phyloP scores from a whole-genome alignment of 2,113 vertebrate genomes.

The Chitala chitala region DNA sequence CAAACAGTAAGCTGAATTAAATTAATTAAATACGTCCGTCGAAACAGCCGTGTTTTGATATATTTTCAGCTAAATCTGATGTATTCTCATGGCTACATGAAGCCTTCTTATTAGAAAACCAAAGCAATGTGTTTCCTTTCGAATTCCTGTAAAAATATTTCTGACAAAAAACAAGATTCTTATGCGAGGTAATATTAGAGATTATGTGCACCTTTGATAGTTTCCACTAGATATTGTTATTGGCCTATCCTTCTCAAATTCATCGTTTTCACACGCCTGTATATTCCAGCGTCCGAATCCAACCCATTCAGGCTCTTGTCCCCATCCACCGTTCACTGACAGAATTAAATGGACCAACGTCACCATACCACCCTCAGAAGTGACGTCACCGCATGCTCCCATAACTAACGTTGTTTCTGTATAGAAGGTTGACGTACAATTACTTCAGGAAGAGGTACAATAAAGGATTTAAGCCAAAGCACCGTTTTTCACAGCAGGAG shows the following conservation, averaged over 20 bases:
- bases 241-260: constrained; percentile 27
- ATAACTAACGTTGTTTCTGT: constrained; percentile 58
- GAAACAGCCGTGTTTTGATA: constrained; percentile 32
- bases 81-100: constrained; percentile 35
- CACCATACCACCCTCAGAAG: constrained; percentile 67
- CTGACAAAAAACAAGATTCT: constrained; percentile 16
- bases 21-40: constrained; percentile 21
- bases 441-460: constrained; percentile 24
- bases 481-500: neutral
- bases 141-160: constrained; percentile 8
- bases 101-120: constrained; percentile 17
- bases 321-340: constrained; percentile 59
- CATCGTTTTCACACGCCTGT: constrained; percentile 35
- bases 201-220: constrained; percentile 6
- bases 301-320: constrained; percentile 52
- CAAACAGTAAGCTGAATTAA: neutral
- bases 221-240: constrained; percentile 2
- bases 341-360: constrained; percentile 65
- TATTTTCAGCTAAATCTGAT: constrained; percentile 28
- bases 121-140: constrained; percentile 23
- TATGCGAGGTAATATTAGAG: constrained; percentile 13
- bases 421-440: constrained; percentile 25
- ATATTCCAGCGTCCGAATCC: constrained; percentile 33
- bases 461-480: constrained; percentile 14
- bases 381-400: constrained; percentile 55